Base-by-base conservation (phyloP, 2,888 invertebrate genomes). In the Drosophila picticornis region DNA sequence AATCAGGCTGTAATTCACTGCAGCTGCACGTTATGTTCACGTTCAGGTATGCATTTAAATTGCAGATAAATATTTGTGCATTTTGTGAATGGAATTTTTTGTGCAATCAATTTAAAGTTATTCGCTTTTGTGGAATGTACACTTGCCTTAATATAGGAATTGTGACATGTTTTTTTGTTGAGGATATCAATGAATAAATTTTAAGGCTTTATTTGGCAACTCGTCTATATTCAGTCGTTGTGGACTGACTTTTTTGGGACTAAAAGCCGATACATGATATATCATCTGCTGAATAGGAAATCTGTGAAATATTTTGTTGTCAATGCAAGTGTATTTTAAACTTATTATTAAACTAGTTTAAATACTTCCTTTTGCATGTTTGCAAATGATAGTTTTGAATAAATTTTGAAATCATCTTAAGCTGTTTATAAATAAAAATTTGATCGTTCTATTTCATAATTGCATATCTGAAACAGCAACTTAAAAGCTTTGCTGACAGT, bases 41-140 rank as follows among this genome's bases (percentile, higher is more conserved):
- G 36, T 38, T 77, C 61, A 75, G 80, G 59, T 62, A 46, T 72
- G 52, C 80, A 80, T 75, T 80, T 75, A 65, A 75, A 78, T 80
- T 78, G 72, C 62, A 72, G 51, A 64, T 75, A 79, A 78, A 78
- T 79, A 75, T 77, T 67, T 63, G 29, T 53, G 27, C 46, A 60
- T 61, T 46, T 71, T 58, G 2, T 19, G n/a, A 25, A 50, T 32
- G 57, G 19, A 64, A 61, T 56, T 55, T 51, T 34, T n/a, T 38
- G 43, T 52, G 56, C 50, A 52, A 34, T 36, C 38, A 46, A 34
- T 56, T 29, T 27, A 50, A 59, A 46, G 29, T 38, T 43, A 38
- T 63, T 55, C 48, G n/a, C 32, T 50, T 57, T 68, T 58, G n/a
- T 11, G 11, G 31, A 34, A 53, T 51, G 11, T 46, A 16, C 13